Evolutionary conservation across 1,140 invertebrate genomes (phyloP).

Genomic region (Drosophila ironensis): DNA sequence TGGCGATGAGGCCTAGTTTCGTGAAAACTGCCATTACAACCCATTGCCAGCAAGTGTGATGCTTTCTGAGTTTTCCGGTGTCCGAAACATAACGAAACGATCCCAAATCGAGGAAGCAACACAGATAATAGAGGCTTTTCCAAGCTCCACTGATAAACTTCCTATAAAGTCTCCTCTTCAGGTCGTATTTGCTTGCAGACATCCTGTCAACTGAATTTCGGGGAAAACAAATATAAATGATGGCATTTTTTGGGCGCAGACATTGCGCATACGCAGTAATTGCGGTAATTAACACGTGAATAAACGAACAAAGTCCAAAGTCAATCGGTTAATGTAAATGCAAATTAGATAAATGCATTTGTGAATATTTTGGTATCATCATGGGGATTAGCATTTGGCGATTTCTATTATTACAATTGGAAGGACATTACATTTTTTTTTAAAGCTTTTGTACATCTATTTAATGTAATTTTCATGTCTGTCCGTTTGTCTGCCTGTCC

Average conservation of each 20-base stretch:
- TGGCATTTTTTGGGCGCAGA: too few species aligned
- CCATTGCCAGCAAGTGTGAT: slow-evolving; percentile 15
- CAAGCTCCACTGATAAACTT: neutral
- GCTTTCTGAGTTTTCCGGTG: neutral
- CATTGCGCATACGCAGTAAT: slow-evolving; percentile 34
- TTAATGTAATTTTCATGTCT: too few species aligned
- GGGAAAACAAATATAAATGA: too few species aligned
- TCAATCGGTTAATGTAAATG: slow-evolving; percentile 42
- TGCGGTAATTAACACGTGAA: slow-evolving; percentile 31
- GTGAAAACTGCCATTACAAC: neutral
- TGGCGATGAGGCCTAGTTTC: neutral
- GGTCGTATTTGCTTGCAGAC: neutral
- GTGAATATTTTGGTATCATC: slow-evolving; percentile 28
- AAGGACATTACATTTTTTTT: too few species aligned
- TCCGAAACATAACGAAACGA: slow-evolving; percentile 7
- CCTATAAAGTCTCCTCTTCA: neutral
- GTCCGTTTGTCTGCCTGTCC: too few species aligned
- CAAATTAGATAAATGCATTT: slow-evolving; percentile 26
- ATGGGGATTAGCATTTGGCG: slow-evolving; percentile 3
- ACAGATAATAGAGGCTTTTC: slow-evolving; percentile 5
- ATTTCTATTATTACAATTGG: slow-evolving; percentile 3
- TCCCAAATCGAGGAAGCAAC: slow-evolving; percentile 12
- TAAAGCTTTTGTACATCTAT: neutral
- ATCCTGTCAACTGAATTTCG: slow-evolving; percentile 17
- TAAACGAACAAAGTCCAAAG: slow-evolving; percentile 21